Evolutionary conservation across 2,888 invertebrate species (phyloP).

Genomic region (Notodonta dromedarius): DNA sequence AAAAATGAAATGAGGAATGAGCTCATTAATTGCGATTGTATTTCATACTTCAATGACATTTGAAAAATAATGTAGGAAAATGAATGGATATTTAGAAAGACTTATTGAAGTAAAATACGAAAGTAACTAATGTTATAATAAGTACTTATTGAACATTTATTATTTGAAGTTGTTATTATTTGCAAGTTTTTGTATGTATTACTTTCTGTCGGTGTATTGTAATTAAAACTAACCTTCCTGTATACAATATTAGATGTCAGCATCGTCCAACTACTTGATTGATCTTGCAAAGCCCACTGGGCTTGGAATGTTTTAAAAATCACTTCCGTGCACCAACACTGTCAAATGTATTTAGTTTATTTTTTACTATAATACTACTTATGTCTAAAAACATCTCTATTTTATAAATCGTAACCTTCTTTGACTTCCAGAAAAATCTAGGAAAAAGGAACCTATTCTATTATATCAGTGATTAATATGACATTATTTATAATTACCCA

Average conservation of each 20-base stretch:
- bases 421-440: too few relatives aligned
- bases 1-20: slow-evolving; percentile 76
- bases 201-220: slow-evolving; percentile 35
- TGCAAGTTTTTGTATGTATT: slow-evolving; percentile 42
- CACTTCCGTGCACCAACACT: slow-evolving; percentile 22
- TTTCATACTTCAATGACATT: slow-evolving; percentile 83
- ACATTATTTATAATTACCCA: too few relatives aligned
- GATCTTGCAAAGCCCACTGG: slow-evolving; percentile 16
- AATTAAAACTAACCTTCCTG: slow-evolving; percentile 29
- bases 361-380: too few relatives aligned
- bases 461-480: too few relatives aligned
- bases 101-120: slow-evolving; percentile 83
- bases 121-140: slow-evolving; percentile 80
- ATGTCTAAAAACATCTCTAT: too few relatives aligned
- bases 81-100: slow-evolving; percentile 84
- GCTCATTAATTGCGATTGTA: slow-evolving; percentile 82
- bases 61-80: slow-evolving; percentile 80
- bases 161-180: slow-evolving; percentile 57
- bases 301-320: slow-evolving; percentile 19
- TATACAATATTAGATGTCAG: slow-evolving; percentile 29
- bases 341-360: neutral
- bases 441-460: too few relatives aligned
- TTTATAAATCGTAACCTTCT: too few relatives aligned
- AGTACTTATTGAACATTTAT: slow-evolving; percentile 68
- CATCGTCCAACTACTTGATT: slow-evolving; percentile 43